Evolutionary conservation across 2,797 vertebrate genomes (phyloP).

Genomic region (Halcyon chelicuti): DNA sequence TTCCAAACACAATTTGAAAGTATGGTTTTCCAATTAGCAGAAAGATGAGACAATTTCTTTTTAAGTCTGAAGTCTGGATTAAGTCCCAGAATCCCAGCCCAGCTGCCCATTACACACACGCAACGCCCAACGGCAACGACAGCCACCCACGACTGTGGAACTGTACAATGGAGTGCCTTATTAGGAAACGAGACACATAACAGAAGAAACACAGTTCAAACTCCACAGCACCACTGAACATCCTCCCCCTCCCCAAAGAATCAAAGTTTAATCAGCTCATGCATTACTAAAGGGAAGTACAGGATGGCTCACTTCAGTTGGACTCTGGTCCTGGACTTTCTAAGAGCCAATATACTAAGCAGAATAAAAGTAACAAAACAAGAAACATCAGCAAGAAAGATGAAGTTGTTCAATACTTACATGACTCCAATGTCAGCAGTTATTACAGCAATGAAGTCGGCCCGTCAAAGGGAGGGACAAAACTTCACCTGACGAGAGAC

Average conservation of each 20-base stretch:
- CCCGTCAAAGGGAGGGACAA: neutral
- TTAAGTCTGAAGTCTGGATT: neutral
- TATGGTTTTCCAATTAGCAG: conserved; percentile 17
- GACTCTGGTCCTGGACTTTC: neutral
- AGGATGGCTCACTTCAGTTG: neutral
- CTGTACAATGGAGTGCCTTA: neutral
- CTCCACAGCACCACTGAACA: neutral
- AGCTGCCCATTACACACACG: neutral
- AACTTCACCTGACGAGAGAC: neutral
- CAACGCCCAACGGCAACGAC: neutral
- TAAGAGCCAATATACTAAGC: neutral
- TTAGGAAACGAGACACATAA: neutral
- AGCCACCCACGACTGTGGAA: neutral
- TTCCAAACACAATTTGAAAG: conserved; percentile 20
- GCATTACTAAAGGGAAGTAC: conserved; percentile 2
- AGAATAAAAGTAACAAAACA: neutral
- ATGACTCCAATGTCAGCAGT: neutral
- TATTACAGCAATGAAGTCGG: neutral
- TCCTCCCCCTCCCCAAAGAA: neutral
- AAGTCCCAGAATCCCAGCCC: conserved; percentile 26
- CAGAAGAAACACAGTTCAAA: neutral
- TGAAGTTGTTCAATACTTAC: neutral
- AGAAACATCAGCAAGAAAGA: neutral
- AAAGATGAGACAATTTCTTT: neutral
- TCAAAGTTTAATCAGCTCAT: conserved; percentile 55